Percentiles rank a stretch among this genome's conserved stretches.
Evolutionary conservation across 2,797 vertebrate genomes (phyloP).

Genomic region (Echiichthys vipera): DNA sequence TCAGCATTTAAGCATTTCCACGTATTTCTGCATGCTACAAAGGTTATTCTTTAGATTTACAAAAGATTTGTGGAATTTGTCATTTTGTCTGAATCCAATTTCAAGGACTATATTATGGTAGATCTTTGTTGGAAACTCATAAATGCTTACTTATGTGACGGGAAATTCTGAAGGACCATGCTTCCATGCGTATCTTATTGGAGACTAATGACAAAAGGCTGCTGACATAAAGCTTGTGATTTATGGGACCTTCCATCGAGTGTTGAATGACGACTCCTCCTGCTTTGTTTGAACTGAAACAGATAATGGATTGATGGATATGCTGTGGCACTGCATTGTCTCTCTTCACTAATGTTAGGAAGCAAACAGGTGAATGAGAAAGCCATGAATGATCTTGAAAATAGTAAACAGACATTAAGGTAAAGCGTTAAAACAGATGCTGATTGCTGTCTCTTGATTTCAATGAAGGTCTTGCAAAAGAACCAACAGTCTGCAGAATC

Average conservation of each 20-base stretch:
- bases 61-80: neutral
- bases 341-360: constrained; percentile 1
- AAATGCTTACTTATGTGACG: neutral
- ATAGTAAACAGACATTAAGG: constrained; percentile 18
- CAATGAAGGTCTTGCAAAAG: constrained; percentile 60
- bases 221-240: constrained; percentile 26
- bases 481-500: constrained; percentile 71
- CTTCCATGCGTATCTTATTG: constrained; percentile 29
- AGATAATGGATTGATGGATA: constrained; percentile 23
- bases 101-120: neutral
- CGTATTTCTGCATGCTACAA: neutral
- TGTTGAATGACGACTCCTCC: constrained; percentile 22
- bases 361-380: constrained; percentile 21
- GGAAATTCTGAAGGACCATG: neutral
- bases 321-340: neutral
- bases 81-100: neutral
- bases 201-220: constrained; percentile 28
- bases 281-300: constrained; percentile 15
- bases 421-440: constrained; percentile 37
- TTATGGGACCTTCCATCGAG: constrained; percentile 21
- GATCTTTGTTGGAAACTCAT: neutral
- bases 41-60: neutral
- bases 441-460: constrained; percentile 62
- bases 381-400: constrained; percentile 7
- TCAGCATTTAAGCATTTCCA: too few relatives aligned